Evolutionary conservation across 2,113 vertebrate genomes (phyloP).

Genomic region (Mesitornis unicolor): DNA sequence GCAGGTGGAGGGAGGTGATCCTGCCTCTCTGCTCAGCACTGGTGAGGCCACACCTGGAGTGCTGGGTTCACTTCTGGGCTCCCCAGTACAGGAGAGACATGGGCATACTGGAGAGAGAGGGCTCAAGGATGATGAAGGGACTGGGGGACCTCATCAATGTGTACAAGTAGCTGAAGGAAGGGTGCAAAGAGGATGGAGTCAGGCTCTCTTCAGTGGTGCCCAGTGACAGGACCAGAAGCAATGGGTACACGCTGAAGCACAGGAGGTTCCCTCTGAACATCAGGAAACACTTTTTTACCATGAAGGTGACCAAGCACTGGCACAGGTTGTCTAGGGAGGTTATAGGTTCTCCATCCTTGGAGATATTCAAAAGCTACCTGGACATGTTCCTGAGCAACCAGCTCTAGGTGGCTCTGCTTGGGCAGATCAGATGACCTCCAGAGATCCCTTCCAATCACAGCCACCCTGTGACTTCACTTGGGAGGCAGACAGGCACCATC

Average conservation of each 20-base stretch:
- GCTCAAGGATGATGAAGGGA: too few relatives aligned
- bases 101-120: not conserved
- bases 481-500: accelerated
- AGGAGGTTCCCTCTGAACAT: not conserved
- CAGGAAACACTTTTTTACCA: not conserved
- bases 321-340: not conserved
- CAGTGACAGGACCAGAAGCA: not conserved
- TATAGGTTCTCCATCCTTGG: not conserved
- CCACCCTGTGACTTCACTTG: not conserved
- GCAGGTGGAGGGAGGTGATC: not conserved
- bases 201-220: not conserved
- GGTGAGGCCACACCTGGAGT: not conserved
- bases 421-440: not conserved
- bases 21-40: not conserved
- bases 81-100: not conserved
- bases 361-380: not conserved
- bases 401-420: not conserved
- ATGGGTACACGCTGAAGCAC: not conserved
- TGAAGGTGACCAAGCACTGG: not conserved
- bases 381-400: not conserved
- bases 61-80: not conserved
- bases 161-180: not conserved
- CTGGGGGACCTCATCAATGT: not conserved
- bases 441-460: not conserved
- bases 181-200: not conserved